Base-by-base conservation (phyloP, 2,888 invertebrate species). In the Prosopocoilus inquinatus region DNA sequence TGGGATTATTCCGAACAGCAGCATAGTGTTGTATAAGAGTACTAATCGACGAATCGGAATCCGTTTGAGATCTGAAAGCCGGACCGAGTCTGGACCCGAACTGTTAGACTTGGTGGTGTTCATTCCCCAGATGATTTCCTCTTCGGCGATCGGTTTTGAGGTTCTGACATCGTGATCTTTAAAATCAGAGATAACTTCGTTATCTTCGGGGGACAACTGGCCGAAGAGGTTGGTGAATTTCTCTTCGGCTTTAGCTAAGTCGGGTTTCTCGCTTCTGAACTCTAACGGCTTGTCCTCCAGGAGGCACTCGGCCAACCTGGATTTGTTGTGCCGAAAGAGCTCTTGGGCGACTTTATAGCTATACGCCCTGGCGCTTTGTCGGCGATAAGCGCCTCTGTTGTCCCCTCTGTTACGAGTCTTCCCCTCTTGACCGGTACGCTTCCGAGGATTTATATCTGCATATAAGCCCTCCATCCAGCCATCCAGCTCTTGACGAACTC, bases 21-120 rank as follows among this genome's bases (percentile, higher is more conserved):
- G 13, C 50, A 61, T 57, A 13, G 16, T 12, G 44, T 61, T 62
- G 12, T 41, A 59, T 2, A 62, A 13, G 0, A 61, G 16, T 0
- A 45, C 47, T 2, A 59, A 32, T 12, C 32, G 11, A 5, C 34
- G 9, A 0, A 48, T 2, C 2, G 57, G 47, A 4, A 52, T 7
- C 8, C 11, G n/a, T 32, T 12, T 38, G 5, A 53, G 12, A 15
- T 39, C 12, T 7, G 15, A 1, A 5, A 56, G 12, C 1, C 8
- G 28, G 3, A 58, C 9, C 0, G 53, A 53, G 36, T 60, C 60
- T 11, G 56, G 58, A 12, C 62, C 60, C 13, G 56, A 36, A 8
- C 55, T 35, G 1, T 41, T 9, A 0, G 58, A 44, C 16, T 34
- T 35, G 2, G 47, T 15, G 3, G 39, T 8, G 3, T 9, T 8